These are phyloP conservation scores for Athrips mouffetella DNA, from an alignment of 2,888 invertebrate species.

Conservation along the genomic window DNA sequence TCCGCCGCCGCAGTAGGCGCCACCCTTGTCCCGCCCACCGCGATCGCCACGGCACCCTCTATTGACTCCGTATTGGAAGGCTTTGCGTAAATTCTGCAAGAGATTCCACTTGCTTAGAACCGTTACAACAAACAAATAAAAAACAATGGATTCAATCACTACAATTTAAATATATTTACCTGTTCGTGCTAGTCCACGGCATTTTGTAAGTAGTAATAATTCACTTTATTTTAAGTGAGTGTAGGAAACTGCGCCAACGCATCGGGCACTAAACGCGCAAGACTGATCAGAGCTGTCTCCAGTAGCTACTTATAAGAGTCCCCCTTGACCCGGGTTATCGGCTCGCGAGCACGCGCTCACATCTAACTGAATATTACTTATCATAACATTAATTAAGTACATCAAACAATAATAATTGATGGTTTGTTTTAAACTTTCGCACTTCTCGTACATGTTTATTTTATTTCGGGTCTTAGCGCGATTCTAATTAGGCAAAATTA, in stretches of 20 bases:
- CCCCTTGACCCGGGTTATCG: conserved; percentile 66
- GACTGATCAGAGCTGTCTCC: conserved; percentile 46
- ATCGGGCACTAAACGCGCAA: conserved; percentile 41
- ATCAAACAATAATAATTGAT: conserved; percentile 9
- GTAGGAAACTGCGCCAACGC: conserved; percentile 62
- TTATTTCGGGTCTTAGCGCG: too few relatives aligned
- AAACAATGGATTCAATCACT: background rate
- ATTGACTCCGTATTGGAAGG: conserved; percentile 64
- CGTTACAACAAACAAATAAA: background rate
- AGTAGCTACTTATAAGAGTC: conserved; percentile 50
- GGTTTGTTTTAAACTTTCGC: background rate
- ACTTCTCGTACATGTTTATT: too few relatives aligned
- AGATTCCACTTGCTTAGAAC: background rate
- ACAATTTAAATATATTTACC: conserved; percentile 39
- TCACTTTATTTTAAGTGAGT: conserved; percentile 70
- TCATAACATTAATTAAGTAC: conserved; percentile 20
- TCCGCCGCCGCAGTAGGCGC: conserved; percentile 61
- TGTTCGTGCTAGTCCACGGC: conserved; percentile 75
- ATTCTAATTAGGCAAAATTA: too few relatives aligned
- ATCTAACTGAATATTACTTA: conserved; percentile 32
- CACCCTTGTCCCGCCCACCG: conserved; percentile 27
- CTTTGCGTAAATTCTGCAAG: conserved; percentile 70
- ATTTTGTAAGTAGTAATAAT: conserved; percentile 42
- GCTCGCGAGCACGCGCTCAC: conserved; percentile 57
- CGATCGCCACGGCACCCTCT: conserved; percentile 32